Percentiles rank a stretch among this genome's conserved stretches.
Conservation (phyloP, 2,797 vertebrate species). For the Pelobates cultripes region DNA sequence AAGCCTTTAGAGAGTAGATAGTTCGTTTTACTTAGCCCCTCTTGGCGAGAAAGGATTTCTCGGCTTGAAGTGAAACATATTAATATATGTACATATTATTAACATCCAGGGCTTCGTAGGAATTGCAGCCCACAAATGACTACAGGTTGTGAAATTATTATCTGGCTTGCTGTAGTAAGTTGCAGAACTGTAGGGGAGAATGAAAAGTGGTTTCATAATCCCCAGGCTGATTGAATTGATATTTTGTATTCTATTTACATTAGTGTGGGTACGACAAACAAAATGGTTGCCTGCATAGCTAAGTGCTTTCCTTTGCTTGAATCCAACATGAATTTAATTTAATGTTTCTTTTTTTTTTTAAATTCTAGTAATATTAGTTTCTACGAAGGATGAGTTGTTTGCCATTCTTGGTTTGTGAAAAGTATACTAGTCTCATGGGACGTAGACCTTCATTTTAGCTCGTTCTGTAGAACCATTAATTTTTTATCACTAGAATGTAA, state of each 20-base stretch:
- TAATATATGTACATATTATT: slow-evolving; percentile 47
- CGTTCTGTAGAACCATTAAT: slow-evolving; percentile 82
- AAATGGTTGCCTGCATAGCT: slow-evolving; percentile 29
- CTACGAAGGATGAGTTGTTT: slow-evolving; percentile 58
- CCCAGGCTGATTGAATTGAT: neutral
- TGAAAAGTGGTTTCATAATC: slow-evolving; percentile 15
- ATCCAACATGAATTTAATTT: slow-evolving; percentile 54
- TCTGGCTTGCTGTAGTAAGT: neutral
- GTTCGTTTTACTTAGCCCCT: slow-evolving; percentile 23
- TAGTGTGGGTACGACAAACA: slow-evolving; percentile 16
- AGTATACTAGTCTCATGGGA: slow-evolving; percentile 69
- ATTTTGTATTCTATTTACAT: slow-evolving; percentile 1
- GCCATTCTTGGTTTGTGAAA: slow-evolving; percentile 60
- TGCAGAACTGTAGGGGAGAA: neutral
- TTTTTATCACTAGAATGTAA: slow-evolving; percentile 82
- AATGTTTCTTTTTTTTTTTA: slow-evolving; percentile 15
- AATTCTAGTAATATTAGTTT: slow-evolving; percentile 42
- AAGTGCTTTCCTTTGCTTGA: slow-evolving; percentile 31
- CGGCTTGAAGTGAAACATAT: slow-evolving; percentile 15
- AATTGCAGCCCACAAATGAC: slow-evolving; percentile 7
- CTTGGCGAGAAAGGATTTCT: slow-evolving; percentile 22
- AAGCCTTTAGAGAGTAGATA: slow-evolving; percentile 27
- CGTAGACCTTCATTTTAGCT: slow-evolving; percentile 79
- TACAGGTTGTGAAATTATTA: slow-evolving; percentile 4
- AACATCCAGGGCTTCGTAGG: slow-evolving; percentile 22